Conservation (phyloP, 2,888 invertebrate genomes). For the Ectemnius cavifrons region DNA sequence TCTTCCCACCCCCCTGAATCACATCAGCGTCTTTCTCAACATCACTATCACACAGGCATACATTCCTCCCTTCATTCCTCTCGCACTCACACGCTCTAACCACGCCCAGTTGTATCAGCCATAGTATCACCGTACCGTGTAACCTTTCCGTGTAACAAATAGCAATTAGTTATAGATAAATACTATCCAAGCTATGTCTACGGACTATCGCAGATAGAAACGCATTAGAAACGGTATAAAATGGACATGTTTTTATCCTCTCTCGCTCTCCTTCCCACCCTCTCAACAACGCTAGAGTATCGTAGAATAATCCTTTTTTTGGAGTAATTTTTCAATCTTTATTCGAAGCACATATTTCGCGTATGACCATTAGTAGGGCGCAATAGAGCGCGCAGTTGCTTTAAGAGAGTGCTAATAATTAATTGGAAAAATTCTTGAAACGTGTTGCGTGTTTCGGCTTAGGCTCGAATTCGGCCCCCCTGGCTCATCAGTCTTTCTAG, state of each 20-base stretch:
- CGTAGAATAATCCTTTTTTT: constrained; percentile 26
- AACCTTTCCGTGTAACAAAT: constrained; percentile 43
- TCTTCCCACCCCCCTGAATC: not conserved
- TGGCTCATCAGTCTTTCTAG: constrained; percentile 71
- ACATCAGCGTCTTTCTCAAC: not conserved
- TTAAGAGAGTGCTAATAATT: constrained; percentile 55
- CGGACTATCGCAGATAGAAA: constrained; percentile 73
- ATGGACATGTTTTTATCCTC: constrained; percentile 65
- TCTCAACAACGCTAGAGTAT: constrained; percentile 39
- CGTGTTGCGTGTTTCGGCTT: constrained; percentile 61
- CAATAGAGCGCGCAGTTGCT: not conserved
- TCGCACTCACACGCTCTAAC: not conserved
- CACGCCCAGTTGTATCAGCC: not conserved
- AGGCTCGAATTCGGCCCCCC: constrained; percentile 61
- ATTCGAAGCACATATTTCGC: constrained; percentile 39
- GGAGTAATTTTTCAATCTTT: constrained; percentile 28
- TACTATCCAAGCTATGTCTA: constrained; percentile 74
- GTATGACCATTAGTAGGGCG: constrained; percentile 32
- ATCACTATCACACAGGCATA: not conserved
- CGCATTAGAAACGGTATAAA: constrained; percentile 76
- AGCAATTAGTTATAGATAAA: constrained; percentile 70
- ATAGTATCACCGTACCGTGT: not conserved
- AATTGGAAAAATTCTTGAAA: constrained; percentile 53
- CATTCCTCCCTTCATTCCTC: constrained; percentile 5
- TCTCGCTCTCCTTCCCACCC: constrained; percentile 35